A percentile compares a stretch with the other conserved stretches of the same genome.
Evolutionary conservation across 2,888 invertebrate species (phyloP).

Genomic region (Meghimatium bilineatum): DNA sequence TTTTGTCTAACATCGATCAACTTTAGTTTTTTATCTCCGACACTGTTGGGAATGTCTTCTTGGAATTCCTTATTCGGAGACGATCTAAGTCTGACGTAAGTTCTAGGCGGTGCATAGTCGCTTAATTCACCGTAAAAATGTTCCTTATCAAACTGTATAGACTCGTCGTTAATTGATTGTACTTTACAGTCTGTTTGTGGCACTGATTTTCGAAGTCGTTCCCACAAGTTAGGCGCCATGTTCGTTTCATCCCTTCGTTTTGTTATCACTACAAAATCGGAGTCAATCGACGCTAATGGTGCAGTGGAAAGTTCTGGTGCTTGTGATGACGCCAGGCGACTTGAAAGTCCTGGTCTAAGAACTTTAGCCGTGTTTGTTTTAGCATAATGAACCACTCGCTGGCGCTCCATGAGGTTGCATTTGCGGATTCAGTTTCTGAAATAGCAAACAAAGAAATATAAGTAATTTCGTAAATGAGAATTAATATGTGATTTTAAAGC

Average conservation of each 20-base stretch:
- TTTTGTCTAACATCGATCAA: background rate
- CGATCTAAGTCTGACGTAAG: background rate
- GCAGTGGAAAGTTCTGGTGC: background rate
- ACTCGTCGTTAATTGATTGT: background rate
- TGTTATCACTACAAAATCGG: slow-evolving; percentile 16
- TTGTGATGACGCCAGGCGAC: slow-evolving; percentile 31
- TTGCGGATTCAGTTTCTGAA: slow-evolving; percentile 1
- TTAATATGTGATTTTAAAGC: too few species aligned
- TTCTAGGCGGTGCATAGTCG: background rate
- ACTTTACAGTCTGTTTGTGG: too few species aligned
- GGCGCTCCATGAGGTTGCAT: slow-evolving; percentile 27
- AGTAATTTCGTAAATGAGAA: too few species aligned
- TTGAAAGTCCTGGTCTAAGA: background rate
- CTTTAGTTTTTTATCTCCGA: background rate
- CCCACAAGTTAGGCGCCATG: slow-evolving; percentile 13
- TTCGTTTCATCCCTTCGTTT: slow-evolving; percentile 12
- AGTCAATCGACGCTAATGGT: slow-evolving; percentile 31
- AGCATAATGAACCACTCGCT: slow-evolving; percentile 37
- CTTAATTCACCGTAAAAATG: background rate
- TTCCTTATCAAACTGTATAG: background rate
- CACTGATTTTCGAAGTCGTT: background rate
- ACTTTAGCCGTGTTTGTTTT: slow-evolving; percentile 6
- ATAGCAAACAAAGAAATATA: background rate
- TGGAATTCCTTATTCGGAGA: background rate
- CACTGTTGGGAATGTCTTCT: too few species aligned